Conservation (phyloP, 1,140 invertebrate genomes). For the Caenorhabditis inopinata region DNA sequence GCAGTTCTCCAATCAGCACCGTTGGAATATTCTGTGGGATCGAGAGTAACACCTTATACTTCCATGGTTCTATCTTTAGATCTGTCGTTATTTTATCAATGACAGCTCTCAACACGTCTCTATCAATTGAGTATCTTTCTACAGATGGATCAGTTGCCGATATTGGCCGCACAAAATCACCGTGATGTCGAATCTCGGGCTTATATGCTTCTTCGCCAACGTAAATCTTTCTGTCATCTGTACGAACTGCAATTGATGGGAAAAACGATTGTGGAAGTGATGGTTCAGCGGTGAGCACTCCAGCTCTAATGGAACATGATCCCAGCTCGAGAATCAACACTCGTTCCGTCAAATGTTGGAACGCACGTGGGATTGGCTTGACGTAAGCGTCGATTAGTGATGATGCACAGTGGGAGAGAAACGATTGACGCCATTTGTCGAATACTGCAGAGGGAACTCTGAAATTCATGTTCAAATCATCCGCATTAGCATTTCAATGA, state of each 20-base stretch:
- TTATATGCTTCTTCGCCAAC: conserved; percentile 71
- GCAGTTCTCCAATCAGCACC: conserved; percentile 53
- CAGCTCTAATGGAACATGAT: conserved; percentile 71
- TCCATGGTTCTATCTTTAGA: conserved; percentile 53
- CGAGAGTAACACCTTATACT: conserved; percentile 62
- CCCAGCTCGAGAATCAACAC: conserved; percentile 72
- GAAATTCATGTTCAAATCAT: background rate
- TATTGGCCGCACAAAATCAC: conserved; percentile 61
- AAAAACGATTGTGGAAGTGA: conserved; percentile 72
- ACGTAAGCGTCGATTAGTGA: conserved; percentile 70
- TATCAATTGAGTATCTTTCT: conserved; percentile 70
- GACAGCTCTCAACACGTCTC: conserved; percentile 54
- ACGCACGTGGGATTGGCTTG: conserved; percentile 3
- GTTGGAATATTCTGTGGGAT: conserved; percentile 62
- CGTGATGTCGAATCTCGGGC: conserved; percentile 63
- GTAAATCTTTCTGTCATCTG: conserved; percentile 67
- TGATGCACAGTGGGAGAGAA: conserved; percentile 70
- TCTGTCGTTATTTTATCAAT: conserved; percentile 56
- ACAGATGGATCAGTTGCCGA: conserved; percentile 70
- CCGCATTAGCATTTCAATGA: background rate
- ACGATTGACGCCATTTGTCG: conserved; percentile 69
- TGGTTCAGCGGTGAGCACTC: conserved; percentile 70
- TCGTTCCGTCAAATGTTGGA: conserved; percentile 63
- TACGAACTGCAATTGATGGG: conserved; percentile 70
- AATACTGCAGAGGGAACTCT: conserved; percentile 61